Evolutionary conservation across 2,797 vertebrate species (phyloP), one percentile per base, ranked within the genome.

Genomic region (Rachycentron canadum): DNA sequence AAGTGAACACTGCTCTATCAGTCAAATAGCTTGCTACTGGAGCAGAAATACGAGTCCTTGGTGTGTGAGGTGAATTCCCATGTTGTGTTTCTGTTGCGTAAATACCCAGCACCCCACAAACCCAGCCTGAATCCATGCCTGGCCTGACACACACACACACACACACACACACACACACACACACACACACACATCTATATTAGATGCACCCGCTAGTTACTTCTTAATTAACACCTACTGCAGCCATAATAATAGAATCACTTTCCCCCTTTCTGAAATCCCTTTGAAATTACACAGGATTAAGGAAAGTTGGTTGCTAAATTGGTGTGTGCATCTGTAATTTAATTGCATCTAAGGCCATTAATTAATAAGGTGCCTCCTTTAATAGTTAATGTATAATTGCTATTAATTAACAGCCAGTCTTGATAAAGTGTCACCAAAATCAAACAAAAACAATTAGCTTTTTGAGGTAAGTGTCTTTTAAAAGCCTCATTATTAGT

Each of bases 251-350:
- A 94, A 95, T 93, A 88, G 88, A 93, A 91, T 91, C 81, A 78
- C 93, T 92, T 93, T 89, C 87, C 88, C 88, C 84, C 84, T 94
- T 94, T 91, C 88, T 91, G 82, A 95, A 95, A 95, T 96, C 95
- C 95, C 94, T 95, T 94, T 94, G 94, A 96, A 96, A 96, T 96
- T 94, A 95, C 78, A 90, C 93, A 94, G 94, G 95, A 96, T 96
- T 96, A 96, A 94, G 92, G 92, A 95, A 95, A 96, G 93, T 95
- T 95, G 91, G 90, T 95, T 94, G 91, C 93, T 95, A 95, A 95
- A 95, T 95, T 94, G 92, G 86, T 94, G 89, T 92, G 93, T 95
- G 94, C 93, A 95, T 96, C 93, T 95, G 92, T 95, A 95, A 96
- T 95, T 95, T 95, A 95, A 95, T 95, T 95, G 95, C 94, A 95